Percentiles rank a stretch among this genome's conserved stretches.
Conservation (phyloP, 2,888 invertebrate species). For the Leptarthrus brevirostris region DNA sequence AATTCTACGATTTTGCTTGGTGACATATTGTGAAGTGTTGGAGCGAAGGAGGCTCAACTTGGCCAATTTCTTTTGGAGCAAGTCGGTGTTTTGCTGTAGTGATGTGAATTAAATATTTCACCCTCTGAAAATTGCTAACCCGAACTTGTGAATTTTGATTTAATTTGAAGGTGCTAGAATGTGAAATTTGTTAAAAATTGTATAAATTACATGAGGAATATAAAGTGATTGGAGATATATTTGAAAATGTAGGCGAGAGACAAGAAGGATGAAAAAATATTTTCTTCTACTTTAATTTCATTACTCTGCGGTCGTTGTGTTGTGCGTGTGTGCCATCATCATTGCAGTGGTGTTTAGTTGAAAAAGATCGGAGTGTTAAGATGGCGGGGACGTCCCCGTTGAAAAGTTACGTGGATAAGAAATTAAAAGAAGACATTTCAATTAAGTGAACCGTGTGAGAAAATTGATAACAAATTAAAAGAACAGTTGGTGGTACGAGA, state of each 20-base stretch:
- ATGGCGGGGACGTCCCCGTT: conserved; percentile 40
- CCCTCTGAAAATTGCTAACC: neutral
- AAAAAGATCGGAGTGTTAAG: conserved; percentile 37
- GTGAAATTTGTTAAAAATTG: neutral
- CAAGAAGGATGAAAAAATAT: neutral
- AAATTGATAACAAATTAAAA: conserved; percentile 17
- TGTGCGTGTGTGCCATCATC: conserved; percentile 5
- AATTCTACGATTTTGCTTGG: neutral
- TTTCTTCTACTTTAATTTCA: conserved; percentile 22
- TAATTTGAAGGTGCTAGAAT: neutral
- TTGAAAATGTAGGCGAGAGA: conserved; percentile 10
- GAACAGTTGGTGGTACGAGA: no score
- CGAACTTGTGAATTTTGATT: no score
- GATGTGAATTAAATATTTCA: neutral
- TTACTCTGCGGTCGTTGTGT: conserved; percentile 11
- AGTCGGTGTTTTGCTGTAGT: neutral
- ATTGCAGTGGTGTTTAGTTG: conserved; percentile 4
- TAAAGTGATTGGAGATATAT: neutral
- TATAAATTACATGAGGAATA: no score
- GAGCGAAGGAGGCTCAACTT: neutral
- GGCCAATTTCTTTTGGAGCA: no score
- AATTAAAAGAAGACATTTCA: conserved; percentile 3
- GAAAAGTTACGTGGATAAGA: conserved; percentile 39
- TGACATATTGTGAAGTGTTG: conserved; percentile 20
- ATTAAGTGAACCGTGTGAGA: neutral